Percentiles rank a stretch among this genome's conserved stretches.
Conservation (phyloP, 2,797 vertebrate genomes). For the Gallirallus australis region DNA sequence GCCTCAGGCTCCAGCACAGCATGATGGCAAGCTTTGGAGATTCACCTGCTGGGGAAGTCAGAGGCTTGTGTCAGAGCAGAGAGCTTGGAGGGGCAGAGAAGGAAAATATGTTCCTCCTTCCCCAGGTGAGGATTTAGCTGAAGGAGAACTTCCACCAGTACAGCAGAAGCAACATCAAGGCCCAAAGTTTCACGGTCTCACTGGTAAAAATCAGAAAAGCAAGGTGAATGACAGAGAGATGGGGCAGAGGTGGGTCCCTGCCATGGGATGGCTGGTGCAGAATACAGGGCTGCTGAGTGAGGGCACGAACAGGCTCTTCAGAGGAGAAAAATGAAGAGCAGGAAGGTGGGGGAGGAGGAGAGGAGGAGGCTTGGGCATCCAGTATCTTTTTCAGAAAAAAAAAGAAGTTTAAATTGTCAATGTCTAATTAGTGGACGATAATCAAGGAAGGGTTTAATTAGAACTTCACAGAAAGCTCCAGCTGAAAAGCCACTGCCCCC, state of each 20-base stretch:
- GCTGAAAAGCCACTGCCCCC: constrained; percentile 47
- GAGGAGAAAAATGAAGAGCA: background rate
- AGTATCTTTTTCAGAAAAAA: background rate
- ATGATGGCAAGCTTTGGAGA: background rate
- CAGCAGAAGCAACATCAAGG: background rate
- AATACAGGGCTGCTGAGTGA: background rate
- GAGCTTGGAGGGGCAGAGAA: background rate
- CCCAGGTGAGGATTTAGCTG: background rate
- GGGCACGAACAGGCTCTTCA: background rate
- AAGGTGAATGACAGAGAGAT: background rate
- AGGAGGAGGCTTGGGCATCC: background rate
- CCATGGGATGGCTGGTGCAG: accelerated
- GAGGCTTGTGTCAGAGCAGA: background rate
- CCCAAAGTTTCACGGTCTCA: background rate
- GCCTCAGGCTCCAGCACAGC: background rate
- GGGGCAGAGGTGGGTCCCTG: background rate
- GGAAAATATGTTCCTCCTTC: background rate
- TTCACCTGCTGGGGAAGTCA: background rate
- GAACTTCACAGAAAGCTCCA: constrained; percentile 49
- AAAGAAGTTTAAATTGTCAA: background rate
- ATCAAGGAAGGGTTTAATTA: constrained; percentile 68
- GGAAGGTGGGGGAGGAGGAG: background rate
- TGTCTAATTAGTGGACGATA: constrained; percentile 59
- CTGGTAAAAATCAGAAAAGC: background rate
- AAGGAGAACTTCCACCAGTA: background rate